Evolutionary conservation across 2,797 vertebrate species (phyloP).

Genomic region (Pampus argenteus): DNA sequence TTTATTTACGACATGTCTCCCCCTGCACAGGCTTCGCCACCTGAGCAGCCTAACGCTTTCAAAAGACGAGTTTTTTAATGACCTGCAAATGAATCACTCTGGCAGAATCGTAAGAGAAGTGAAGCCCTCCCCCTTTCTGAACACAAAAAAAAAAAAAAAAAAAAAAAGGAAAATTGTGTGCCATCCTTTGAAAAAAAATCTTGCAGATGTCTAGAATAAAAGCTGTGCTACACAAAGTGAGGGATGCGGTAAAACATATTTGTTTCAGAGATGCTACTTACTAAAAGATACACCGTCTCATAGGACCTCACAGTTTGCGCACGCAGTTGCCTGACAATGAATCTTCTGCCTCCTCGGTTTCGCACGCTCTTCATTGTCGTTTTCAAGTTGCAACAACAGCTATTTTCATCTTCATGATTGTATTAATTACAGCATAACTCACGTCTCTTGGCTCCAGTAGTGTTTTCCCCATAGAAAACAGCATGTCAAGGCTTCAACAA

Average conservation of each 20-base stretch:
- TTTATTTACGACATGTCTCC: slow-evolving; percentile 81
- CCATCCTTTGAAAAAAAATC: slow-evolving; percentile 65
- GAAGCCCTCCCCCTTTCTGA: slow-evolving; percentile 52
- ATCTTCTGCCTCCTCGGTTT: slow-evolving; percentile 56
- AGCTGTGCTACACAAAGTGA: slow-evolving; percentile 34
- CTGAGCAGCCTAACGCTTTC: slow-evolving; percentile 79
- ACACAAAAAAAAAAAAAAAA: slow-evolving; percentile 74
- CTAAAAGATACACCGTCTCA: slow-evolving; percentile 45
- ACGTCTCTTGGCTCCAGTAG: slow-evolving; percentile 71
- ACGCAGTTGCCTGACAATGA: slow-evolving; percentile 58
- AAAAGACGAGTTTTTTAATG: slow-evolving; percentile 81
- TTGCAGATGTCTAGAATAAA: slow-evolving; percentile 45
- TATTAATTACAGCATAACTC: slow-evolving; percentile 83
- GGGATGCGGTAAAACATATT: slow-evolving; percentile 51
- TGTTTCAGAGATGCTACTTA: slow-evolving; percentile 47
- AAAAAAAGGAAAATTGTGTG: slow-evolving; percentile 66
- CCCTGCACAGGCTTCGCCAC: slow-evolving; percentile 71
- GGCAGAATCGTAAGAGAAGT: slow-evolving; percentile 74
- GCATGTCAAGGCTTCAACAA: slow-evolving; percentile 75
- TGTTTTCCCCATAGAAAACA: slow-evolving; percentile 81
- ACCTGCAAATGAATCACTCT: slow-evolving; percentile 82
- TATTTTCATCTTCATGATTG: slow-evolving; percentile 86
- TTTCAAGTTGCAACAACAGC: slow-evolving; percentile 75
- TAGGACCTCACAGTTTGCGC: slow-evolving; percentile 48
- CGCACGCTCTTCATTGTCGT: slow-evolving; percentile 59